phyloP scores from a whole-genome alignment of 2,797 vertebrate genomes.

The Prunella strophiata region DNA sequence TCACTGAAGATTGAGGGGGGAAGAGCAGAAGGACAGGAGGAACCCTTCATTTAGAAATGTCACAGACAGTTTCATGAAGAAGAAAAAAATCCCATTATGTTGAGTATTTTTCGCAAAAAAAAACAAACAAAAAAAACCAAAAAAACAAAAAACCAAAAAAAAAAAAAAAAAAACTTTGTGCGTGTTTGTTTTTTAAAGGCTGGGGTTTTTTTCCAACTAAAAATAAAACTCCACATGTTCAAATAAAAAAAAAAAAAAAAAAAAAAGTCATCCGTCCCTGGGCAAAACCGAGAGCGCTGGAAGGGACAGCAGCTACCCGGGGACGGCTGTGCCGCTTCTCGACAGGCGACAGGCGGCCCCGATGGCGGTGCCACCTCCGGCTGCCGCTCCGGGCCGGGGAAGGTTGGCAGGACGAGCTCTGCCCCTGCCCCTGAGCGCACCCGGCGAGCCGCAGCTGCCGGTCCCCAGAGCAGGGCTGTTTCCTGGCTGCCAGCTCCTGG shows the following conservation, averaged over 20 bases:
- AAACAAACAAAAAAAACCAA: too few relatives aligned
- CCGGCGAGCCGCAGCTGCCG: fast-evolving
- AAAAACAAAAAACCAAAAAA: not conserved
- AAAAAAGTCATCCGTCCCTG: not conserved
- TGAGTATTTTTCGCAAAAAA: not conserved
- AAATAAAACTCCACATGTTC: not conserved
- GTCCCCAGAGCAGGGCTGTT: fast-evolving
- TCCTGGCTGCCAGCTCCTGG: not conserved
- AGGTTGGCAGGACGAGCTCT: not conserved
- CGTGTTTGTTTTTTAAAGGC: constrained; percentile 8
- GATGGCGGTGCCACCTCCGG: fast-evolving
- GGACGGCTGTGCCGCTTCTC: not conserved
- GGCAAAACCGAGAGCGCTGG: not conserved
- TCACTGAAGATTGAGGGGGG: not conserved
- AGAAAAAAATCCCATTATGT: constrained; percentile 18
- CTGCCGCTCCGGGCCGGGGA: fast-evolving
- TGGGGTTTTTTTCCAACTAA: not conserved
- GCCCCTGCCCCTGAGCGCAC: not conserved
- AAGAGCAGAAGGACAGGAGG: constrained; percentile 6
- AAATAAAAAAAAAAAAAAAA: not conserved
- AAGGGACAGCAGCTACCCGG: constrained; percentile 13
- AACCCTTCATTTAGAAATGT: constrained; percentile 30
- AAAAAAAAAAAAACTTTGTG: not conserved
- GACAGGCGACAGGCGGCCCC: not conserved
- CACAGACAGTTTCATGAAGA: not conserved